Evolutionary conservation across 2,797 vertebrate genomes (phyloP).

Genomic region (Macropus fuliginosus): DNA sequence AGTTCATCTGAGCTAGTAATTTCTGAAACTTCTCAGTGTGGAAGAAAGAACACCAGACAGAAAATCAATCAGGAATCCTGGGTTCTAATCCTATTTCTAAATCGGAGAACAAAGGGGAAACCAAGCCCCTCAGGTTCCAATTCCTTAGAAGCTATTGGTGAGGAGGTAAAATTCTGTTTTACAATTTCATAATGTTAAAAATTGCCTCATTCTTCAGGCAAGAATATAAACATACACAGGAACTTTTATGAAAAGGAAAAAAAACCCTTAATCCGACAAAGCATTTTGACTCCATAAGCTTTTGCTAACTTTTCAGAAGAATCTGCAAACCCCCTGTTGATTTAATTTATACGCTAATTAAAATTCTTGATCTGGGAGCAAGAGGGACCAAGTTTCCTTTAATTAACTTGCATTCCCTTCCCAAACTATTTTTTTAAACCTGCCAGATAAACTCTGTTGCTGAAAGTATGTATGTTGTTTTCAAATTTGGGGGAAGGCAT

Average conservation of each 20-base stretch:
- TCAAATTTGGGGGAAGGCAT: neutral
- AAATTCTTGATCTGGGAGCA: conserved; percentile 63
- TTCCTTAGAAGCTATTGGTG: conserved; percentile 50
- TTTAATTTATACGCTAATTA: conserved; percentile 64
- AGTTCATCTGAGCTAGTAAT: neutral
- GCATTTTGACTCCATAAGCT: conserved; percentile 53
- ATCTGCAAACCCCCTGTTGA: conserved; percentile 42
- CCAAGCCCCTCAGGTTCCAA: conserved; percentile 3
- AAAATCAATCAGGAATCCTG: neutral
- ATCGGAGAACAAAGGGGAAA: conserved; percentile 44
- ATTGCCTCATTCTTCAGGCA: conserved; percentile 14
- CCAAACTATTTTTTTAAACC: conserved; percentile 58
- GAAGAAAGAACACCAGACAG: neutral
- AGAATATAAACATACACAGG: conserved; percentile 10
- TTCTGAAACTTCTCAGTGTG: neutral
- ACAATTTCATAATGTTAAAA: conserved; percentile 53
- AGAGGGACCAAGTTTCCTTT: conserved; percentile 26
- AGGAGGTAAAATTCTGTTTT: conserved; percentile 40
- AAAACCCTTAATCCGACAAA: conserved; percentile 55
- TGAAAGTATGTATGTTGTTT: neutral
- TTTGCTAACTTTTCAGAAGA: conserved; percentile 61
- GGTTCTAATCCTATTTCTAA: conserved; percentile 52
- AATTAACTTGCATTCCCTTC: conserved; percentile 62
- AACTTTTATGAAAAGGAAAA: conserved; percentile 46
- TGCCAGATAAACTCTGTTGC: conserved; percentile 46